Conservation (phyloP, 2,113 vertebrate genomes). For the Hydrolagus affinis region DNA sequence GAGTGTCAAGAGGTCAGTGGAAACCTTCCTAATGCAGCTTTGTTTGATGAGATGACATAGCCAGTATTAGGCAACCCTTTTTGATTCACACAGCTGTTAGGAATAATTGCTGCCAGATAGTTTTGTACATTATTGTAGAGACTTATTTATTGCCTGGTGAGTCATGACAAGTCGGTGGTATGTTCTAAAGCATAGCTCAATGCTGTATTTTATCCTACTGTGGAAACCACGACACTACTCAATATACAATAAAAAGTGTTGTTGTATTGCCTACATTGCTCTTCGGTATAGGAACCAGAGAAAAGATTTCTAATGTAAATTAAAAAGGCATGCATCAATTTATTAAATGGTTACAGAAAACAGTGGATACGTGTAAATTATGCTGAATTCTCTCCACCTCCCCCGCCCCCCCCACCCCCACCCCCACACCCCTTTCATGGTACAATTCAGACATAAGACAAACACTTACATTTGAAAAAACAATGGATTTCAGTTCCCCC, state of each 20-base stretch:
- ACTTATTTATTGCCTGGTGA: constrained; percentile 31
- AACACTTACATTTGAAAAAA: not conserved
- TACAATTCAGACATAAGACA: not conserved
- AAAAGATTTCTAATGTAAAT: not conserved
- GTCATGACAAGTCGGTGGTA: constrained; percentile 21
- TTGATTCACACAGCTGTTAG: constrained; percentile 24
- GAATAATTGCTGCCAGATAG: constrained; percentile 27
- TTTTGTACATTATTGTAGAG: constrained; percentile 24
- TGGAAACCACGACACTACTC: no score
- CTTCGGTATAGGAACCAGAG: not conserved
- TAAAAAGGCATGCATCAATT: not conserved
- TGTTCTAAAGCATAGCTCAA: not conserved
- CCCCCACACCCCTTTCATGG: not conserved
- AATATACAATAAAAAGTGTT: not conserved
- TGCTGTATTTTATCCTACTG: not conserved
- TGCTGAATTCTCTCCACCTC: not conserved
- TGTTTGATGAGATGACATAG: constrained; percentile 23
- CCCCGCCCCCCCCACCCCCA: not conserved
- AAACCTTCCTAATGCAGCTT: constrained; percentile 25
- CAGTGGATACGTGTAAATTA: not conserved
- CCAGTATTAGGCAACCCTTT: constrained; percentile 24
- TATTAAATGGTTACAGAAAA: not conserved
- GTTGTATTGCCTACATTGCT: not conserved
- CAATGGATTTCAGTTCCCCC: not conserved
- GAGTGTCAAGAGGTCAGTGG: constrained; percentile 10